Evolutionary conservation across 2,797 vertebrate species (phyloP), one percentile per base, ranked within the genome.

Genomic region (Microcaecilia unicolor): DNA sequence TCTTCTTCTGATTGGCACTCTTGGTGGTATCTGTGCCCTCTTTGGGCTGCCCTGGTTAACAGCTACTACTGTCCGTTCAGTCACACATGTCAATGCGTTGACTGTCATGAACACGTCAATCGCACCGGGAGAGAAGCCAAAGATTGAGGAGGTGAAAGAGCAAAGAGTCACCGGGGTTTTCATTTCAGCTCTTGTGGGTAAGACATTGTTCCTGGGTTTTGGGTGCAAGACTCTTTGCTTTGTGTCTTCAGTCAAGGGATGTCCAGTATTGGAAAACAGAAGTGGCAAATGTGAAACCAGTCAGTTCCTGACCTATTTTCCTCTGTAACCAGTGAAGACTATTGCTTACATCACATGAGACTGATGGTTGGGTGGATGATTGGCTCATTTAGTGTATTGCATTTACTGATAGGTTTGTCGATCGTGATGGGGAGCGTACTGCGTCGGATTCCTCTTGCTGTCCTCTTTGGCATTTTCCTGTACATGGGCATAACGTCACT

Each of bases 401-500:
- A n/a, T n/a, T n/a, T n/a, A 3, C 6, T 17, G 13, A 2, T 11
- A 46, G 43, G 43, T 4, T 43, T 46, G 7, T 46, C 43, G 5
- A 89, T 98, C 0, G 92, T 97, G 28, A 97, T 98, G 0, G 85
- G 91, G 1, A 80, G 92, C 35, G 78, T 97, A 26, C 80, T 98
- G 31, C 75, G 90, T 21, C 63, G 89, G 78, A 97, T 98, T 51
- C 94, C 94, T 0, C 64, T 98, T 28, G 92, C 94, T 0, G 94
- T 98, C 37, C 86, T 98, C 39, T 98, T 98, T 3, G 94, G 94
- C 7, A 98, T 98, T 64, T 98, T 98, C 74, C 85, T 98, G 28
- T 97, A 98, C 67, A 98, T 98, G 94, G 94, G 94, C 0, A 88
- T 98, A 39, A 96, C 94, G 64, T 98, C 94, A 4, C 88, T 98